Conservation (phyloP, 1,140 invertebrate species). For the Eumeta japonica region DNA sequence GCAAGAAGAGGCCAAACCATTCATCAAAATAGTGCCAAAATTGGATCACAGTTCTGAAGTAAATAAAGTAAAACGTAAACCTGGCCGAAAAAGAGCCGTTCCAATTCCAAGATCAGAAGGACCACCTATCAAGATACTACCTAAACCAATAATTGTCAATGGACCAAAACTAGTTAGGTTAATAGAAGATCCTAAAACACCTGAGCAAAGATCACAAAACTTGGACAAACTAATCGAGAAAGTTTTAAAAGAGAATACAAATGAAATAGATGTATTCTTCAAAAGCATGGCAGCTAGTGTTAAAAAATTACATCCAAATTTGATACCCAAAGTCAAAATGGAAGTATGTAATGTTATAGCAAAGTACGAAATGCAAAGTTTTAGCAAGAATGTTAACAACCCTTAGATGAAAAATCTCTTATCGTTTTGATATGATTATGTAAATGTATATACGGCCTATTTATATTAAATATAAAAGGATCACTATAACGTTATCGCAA, state of each 20-base stretch:
- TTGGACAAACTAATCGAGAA: constrained; percentile 48
- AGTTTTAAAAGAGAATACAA: constrained; percentile 43
- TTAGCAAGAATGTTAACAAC: constrained; percentile 26
- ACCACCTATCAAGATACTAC: constrained; percentile 45
- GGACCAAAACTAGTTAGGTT: constrained; percentile 37
- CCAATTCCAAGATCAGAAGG: constrained; percentile 34
- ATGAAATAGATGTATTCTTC: constrained; percentile 51
- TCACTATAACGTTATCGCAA: too few species aligned
- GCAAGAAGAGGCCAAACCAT: constrained; percentile 24
- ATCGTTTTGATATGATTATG: too few species aligned
- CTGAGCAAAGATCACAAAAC: constrained; percentile 34
- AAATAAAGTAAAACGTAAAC: constrained; percentile 32
- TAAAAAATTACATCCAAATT: constrained; percentile 47
- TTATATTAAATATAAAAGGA: too few species aligned
- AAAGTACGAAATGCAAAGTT: constrained; percentile 52
- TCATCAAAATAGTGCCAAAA: constrained; percentile 32
- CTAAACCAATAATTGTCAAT: constrained; percentile 36
- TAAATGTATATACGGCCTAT: too few species aligned
- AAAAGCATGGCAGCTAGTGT: constrained; percentile 51
- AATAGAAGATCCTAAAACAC: constrained; percentile 35
- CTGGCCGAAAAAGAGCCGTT: constrained; percentile 34
- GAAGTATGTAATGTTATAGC: constrained; percentile 53
- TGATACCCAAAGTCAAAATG: constrained; percentile 53
- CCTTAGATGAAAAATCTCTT: too few species aligned
- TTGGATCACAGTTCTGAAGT: constrained; percentile 9